Evolutionary conservation across 2,888 invertebrate species (phyloP).

Genomic region (Coelinius sp.): DNA sequence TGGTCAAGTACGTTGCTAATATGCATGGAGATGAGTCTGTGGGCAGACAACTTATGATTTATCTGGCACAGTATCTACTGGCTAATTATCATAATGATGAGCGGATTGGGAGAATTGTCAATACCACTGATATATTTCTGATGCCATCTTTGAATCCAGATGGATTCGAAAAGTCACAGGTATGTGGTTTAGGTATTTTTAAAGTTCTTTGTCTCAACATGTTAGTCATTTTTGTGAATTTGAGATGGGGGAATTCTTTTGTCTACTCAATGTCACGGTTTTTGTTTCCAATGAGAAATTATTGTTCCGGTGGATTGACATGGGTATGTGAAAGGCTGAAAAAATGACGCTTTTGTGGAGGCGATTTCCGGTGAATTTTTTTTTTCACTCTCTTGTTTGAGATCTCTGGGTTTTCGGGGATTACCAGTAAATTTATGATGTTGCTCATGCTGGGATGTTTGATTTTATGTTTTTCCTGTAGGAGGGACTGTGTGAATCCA

Average conservation of each 20-base stretch:
- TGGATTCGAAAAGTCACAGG: slow-evolving; percentile 89
- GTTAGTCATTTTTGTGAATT: not conserved
- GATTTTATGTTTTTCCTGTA: slow-evolving; percentile 65
- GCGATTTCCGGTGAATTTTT: no score
- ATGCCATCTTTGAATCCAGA: slow-evolving; percentile 99
- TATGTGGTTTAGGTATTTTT: slow-evolving; percentile 69
- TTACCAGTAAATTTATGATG: no score
- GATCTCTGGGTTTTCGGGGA: no score
- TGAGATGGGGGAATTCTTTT: no score
- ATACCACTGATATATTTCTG: slow-evolving; percentile 91
- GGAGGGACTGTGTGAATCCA: slow-evolving; percentile 87
- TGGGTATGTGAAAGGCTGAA: no score
- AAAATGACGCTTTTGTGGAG: no score
- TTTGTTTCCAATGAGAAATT: no score
- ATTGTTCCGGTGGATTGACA: no score
- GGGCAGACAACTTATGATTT: slow-evolving; percentile 87
- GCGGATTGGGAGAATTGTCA: slow-evolving; percentile 83
- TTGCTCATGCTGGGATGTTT: no score
- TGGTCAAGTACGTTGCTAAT: slow-evolving; percentile 95
- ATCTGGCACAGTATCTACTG: slow-evolving; percentile 87
- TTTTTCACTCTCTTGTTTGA: no score
- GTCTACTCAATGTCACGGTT: no score
- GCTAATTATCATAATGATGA: slow-evolving; percentile 80
- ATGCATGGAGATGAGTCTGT: slow-evolving; percentile 97
- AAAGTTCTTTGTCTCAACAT: not conserved